Percentiles rank a stretch among this genome's conserved stretches.
Evolutionary conservation across 2,888 invertebrate genomes (phyloP).

Genomic region (Dasysyrphus tricinctus): DNA sequence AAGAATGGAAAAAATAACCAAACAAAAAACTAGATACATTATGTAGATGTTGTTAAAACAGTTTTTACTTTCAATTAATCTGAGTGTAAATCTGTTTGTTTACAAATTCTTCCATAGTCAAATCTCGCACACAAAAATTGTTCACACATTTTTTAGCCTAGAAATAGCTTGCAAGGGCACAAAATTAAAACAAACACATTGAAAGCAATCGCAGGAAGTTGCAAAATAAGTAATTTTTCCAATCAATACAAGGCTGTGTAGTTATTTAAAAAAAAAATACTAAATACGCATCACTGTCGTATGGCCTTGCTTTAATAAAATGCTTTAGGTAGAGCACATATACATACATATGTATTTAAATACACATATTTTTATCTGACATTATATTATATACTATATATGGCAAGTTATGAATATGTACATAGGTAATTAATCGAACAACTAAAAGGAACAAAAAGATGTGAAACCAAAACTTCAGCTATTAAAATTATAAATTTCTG

Average conservation of each 20-base stretch:
- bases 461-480: no score
- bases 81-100: background rate
- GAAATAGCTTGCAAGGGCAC: conserved; percentile 34
- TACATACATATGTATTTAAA: no score
- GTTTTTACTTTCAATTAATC: background rate
- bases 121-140: background rate
- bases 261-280: background rate
- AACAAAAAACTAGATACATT: no score
- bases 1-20: no score
- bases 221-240: conserved; percentile 65
- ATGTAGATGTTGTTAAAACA: no score
- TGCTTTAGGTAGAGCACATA: no score
- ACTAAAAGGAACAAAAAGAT: no score
- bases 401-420: no score
- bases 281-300: background rate
- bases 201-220: conserved; percentile 64
- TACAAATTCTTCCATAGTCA: background rate
- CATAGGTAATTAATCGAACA: no score
- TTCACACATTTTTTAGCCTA: background rate
- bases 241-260: conserved; percentile 35
- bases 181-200: conserved; percentile 65
- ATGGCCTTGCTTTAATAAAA: background rate
- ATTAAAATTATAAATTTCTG: no score
- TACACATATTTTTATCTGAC: no score
- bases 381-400: no score